These are phyloP conservation scores for Megalops atlanticus DNA, from an alignment of 2,113 vertebrate genomes.

Conservation along the genomic window DNA sequence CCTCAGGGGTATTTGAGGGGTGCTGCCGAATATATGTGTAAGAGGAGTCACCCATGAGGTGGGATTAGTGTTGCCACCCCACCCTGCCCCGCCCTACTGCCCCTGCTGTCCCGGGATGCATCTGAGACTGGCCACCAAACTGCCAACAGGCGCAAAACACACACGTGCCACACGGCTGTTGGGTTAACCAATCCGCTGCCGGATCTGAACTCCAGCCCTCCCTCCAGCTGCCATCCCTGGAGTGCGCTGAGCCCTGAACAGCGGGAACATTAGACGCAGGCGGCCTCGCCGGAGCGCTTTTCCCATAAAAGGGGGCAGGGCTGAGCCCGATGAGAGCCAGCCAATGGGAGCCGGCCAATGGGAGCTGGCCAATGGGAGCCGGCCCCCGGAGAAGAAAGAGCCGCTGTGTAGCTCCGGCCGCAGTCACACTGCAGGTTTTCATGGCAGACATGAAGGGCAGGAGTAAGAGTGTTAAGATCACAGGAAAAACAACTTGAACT, in stretches of 20 bases:
- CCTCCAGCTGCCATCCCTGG: not conserved
- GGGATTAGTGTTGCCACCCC: no score
- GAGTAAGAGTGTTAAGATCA: not conserved
- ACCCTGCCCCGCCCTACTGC: no score
- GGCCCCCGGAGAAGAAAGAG: not conserved
- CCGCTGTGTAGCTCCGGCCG: not conserved
- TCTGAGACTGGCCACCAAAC: not conserved
- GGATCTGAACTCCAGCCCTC: not conserved
- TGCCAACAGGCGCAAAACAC: no score
- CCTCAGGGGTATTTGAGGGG: no score
- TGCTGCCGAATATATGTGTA: no score
- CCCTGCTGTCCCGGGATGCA: not conserved
- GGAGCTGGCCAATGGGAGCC: not conserved
- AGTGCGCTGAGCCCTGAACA: not conserved
- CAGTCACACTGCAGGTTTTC: conserved; percentile 3
- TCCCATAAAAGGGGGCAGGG: not conserved
- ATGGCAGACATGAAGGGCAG: not conserved
- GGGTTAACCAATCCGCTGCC: not conserved
- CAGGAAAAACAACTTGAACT: not conserved
- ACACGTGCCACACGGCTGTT: no score
- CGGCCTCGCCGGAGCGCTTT: not conserved
- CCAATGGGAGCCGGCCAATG: not conserved
- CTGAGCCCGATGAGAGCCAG: not conserved
- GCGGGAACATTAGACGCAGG: not conserved
- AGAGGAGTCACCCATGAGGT: no score